A percentile compares a stretch with the other conserved stretches of the same genome.
phyloP scores from a whole-genome alignment of 92 coral and sea anemone genomes.

The Parazoanthus swiftii region DNA sequence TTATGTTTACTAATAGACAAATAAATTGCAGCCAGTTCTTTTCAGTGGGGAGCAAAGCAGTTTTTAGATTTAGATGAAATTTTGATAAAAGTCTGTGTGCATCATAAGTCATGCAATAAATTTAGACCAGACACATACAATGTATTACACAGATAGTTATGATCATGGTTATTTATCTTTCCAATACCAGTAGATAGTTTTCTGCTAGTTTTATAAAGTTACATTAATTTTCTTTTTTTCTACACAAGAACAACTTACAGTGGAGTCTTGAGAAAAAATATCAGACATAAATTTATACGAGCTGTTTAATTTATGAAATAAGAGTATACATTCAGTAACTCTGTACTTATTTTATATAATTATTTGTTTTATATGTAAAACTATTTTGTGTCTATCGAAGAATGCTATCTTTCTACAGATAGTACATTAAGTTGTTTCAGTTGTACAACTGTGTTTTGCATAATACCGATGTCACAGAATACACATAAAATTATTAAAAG shows the following conservation, averaged over 20 bases:
- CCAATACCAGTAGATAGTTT: slow-evolving; percentile 30
- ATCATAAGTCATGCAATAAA: not conserved
- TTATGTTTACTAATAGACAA: not conserved
- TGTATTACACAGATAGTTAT: not conserved
- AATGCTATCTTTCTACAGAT: not conserved
- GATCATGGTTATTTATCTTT: slow-evolving; percentile 19
- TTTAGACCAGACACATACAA: not conserved
- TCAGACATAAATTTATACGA: slow-evolving; percentile 8
- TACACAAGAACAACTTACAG: not conserved
- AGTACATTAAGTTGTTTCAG: not conserved
- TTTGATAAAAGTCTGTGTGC: not conserved
- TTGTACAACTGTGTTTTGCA: not conserved
- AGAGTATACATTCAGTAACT: slow-evolving; percentile 2
- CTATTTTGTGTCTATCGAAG: not conserved
- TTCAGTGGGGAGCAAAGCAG: slow-evolving; percentile 12
- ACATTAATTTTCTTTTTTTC: not conserved
- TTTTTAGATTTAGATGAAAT: slow-evolving; percentile 6
- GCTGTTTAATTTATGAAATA: slow-evolving; percentile 35
- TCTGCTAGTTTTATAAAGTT: slow-evolving; percentile 24
- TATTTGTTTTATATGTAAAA: slow-evolving; percentile 34
- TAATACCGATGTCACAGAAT: not conserved
- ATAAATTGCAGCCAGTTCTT: not conserved
- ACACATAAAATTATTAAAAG: not conserved
- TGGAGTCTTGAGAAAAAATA: not conserved
- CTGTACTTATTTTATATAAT: slow-evolving; percentile 31